These are phyloP conservation scores for Aegotheles bennettii DNA, from an alignment of 2,113 vertebrate genomes.

Conservation along the genomic window DNA sequence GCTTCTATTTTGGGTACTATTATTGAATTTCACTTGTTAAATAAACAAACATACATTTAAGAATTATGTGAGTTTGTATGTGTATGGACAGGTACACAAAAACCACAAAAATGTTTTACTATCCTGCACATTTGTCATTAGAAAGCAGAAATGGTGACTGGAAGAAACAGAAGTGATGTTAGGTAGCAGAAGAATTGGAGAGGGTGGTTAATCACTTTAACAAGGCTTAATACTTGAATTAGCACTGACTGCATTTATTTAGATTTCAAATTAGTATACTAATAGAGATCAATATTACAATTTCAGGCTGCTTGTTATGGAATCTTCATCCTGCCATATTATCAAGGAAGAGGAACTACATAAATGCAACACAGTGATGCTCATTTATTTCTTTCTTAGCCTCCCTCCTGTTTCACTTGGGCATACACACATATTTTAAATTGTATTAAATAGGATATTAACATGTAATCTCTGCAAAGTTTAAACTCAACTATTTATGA, in stretches of 20 bases:
- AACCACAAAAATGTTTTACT: neutral
- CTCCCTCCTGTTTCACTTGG: neutral
- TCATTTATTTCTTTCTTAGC: neutral
- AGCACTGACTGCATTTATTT: neutral
- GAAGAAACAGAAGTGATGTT: neutral
- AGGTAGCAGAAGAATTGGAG: neutral
- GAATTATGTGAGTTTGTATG: neutral
- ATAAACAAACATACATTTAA: neutral
- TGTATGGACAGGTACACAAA: accelerated
- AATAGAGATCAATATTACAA: neutral
- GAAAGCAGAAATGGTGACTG: neutral
- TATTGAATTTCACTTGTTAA: neutral
- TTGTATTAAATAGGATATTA: too few relatives aligned
- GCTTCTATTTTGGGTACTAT: neutral
- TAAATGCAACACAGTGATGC: neutral
- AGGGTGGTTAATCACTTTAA: neutral
- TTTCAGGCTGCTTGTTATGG: neutral
- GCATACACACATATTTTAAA: neutral
- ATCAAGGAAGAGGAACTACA: neutral
- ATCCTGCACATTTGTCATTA: neutral
- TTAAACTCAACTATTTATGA: neutral
- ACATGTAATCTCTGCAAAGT: neutral
- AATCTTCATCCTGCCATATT: neutral
- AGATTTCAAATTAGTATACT: neutral
- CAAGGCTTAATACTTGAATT: neutral